Base-by-base conservation (phyloP, 2,888 invertebrate genomes). In the Drosophila meridionalis region DNA sequence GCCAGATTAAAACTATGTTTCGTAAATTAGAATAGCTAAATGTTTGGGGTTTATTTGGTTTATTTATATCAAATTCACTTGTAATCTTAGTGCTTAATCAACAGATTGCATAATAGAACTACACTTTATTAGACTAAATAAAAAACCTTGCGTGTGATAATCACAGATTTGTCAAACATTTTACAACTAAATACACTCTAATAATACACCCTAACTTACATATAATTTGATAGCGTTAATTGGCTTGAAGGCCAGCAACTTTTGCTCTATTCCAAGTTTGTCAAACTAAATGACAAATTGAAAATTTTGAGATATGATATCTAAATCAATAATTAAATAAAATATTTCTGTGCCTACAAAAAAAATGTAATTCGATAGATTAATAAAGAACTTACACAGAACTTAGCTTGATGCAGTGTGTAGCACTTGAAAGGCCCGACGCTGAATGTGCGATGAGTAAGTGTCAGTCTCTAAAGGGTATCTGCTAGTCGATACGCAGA, bases 371-470 rank as follows among this genome's bases (percentile, higher is more conserved):
- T 47, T 28, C 14, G 9, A 47, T 47, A 28, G 28, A 47, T 28
- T 3, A 12, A 30, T 30, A 30, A 14, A 47, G 12, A 30, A 7
- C 7, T 48, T 1, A 7, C 9, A n/a, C n/a, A 50, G n/a, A 32
- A n/a, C n/a, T 32, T n/a, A 9, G 9, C n/a, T 32, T n/a, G 6
- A 47, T 28, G 14, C 6, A 12, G 28, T 45, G 12, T 28, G 26
- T 12, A 45, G 26, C 43, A 5, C 4, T 11, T 1, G 12, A 3
- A 28, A 5, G 5, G 3, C 28, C 26, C 5, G 14, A 7, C 26
- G 45, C 47, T 47, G 28, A 6, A 28, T 28, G 47, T 47, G 47
- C 28, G 28, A 47, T 47, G 50, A n/a, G 50, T 50, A 50, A 20
- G 20, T 50, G 32, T 50, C 2, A 9, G 4, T 14, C 3, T 3